Evolutionary conservation across 2,888 invertebrate genomes (phyloP), one percentile per base, ranked within the genome.

Genomic region (Eupithecia pulchellata): DNA sequence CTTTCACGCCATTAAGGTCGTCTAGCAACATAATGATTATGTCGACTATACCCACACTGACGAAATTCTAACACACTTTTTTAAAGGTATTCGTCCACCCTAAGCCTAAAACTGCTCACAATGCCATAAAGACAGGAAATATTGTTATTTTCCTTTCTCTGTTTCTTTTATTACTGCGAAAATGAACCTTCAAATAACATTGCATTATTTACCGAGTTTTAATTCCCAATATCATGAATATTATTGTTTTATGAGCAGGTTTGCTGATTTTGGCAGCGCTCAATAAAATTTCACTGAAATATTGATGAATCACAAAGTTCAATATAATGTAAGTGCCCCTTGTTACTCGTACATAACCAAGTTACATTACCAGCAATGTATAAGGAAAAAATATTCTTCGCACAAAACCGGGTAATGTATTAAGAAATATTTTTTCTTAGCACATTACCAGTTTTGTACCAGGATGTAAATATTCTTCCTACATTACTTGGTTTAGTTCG

Each of bases 21-120:
- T 47, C 20, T 20, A 47, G 1, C 9, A 52, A 25, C 25, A 52
- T 25, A 52, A 47, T 25, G 25, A 4, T 52, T 52, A 1, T 25
- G 52, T 25, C 13, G 9, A 25, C 25, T 13, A 13, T 52, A 52
- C 47, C n/a, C 11, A 47, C 20, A 47, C 47, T 47, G 47, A 14
- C 29, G 17, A 29, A 57, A 30, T 32, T 11, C 9, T 32, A 30
- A 61, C 32, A 61, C 61, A 36, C 34, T 32, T 61, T 60, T 61
- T 61, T 9, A 61, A 61, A 61, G 34, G 61, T 61, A 20, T 29
- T 61, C 32, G 61, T 61, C 34, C 34, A 25, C 34, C 32, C 25
- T 61, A 61, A 61, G 78, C 73, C 69, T 77, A 81, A 76, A 80
- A 78, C 78, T 75, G 66, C 62, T 62, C 63, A 64, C 72, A 76